Evolutionary conservation across 35 echinoderm and acorn worm species (phyloP), one percentile per base, ranked within the genome.

Genomic region (Anneissia japonica): DNA sequence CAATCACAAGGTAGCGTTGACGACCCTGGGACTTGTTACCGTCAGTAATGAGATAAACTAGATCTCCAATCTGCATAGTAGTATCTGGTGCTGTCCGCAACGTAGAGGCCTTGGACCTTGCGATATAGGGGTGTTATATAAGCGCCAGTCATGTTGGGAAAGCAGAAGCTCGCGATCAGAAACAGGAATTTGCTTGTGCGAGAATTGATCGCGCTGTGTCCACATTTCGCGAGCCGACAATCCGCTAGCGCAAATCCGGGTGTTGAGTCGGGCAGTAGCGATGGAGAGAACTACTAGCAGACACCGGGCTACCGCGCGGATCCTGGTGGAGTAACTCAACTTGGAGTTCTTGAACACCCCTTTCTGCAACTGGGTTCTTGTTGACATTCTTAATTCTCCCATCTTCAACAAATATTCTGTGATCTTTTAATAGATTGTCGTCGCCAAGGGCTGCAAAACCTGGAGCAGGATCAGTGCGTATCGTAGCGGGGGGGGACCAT

Each of bases 321-420:
- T 85, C 45, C 7, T 75, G 38, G 30, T 29, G 38, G n/a, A 90
- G 82, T 0, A 93, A 43, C 76, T 90, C 91, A 77, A 81, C 72
- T 43, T 93, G 83, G 21, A 94, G 46, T 36, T 94, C 92, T 31
- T 75, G 84, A 31, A 94, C 83, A 31, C 84, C 92, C 35, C 85
- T 94, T 36, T 91, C 88, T 4, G 92, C 88, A 17, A 94, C 74
- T 36, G 88, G 83, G 46, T 93, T 93, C 38, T 90, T 93, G 40
- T 93, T 90, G 4, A 37, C 21, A 76, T 94, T 94, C 38, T 94
- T 87, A n/a, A 55, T 46, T 16, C 77, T 78, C 23, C 88, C 92
- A 32, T 91, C 30, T 74, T 94, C 89, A 31, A 91, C 78, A 40
- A 10, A 35, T 72, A 94, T 82, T 36, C 80, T 83, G 30, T 84